phyloP scores from a whole-genome alignment of 1,140 invertebrate genomes.

The Listronotus oregonensis region DNA sequence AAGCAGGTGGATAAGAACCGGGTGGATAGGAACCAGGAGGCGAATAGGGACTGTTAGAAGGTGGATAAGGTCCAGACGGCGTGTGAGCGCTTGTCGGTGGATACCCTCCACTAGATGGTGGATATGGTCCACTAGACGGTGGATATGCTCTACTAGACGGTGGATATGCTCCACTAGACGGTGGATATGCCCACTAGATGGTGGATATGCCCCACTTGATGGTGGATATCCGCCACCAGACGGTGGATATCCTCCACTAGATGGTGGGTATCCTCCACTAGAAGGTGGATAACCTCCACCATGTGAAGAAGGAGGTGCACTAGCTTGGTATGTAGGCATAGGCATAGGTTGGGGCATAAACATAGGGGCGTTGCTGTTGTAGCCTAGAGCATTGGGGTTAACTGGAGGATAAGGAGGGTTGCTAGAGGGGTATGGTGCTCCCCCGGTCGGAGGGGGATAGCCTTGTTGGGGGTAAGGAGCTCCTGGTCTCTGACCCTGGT shows the following conservation, averaged over 20 bases:
- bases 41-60: conserved; percentile 29
- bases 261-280: conserved; percentile 34
- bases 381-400: conserved; percentile 51
- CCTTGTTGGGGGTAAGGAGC: conserved; percentile 47
- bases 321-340: conserved; percentile 37
- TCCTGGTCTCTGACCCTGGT: conserved; percentile 41
- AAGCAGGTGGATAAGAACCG: conserved; percentile 9
- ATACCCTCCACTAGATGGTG: conserved; percentile 25
- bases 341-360: conserved; percentile 52
- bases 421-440: conserved; percentile 45
- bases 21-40: conserved; percentile 26
- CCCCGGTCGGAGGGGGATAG: conserved; percentile 37
- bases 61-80: conserved; percentile 14
- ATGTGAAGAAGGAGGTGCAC: conserved; percentile 25
- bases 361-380: conserved; percentile 48
- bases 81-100: conserved; percentile 4
- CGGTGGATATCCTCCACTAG: conserved; percentile 20
- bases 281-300: conserved; percentile 33
- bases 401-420: conserved; percentile 41
- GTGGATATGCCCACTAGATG: conserved; percentile 30
- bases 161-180: conserved; percentile 33
- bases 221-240: conserved; percentile 7
- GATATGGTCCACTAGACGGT: conserved; percentile 23
- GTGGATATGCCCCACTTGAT: conserved; percentile 23
- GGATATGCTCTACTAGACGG: conserved; percentile 29